Base-by-base conservation (phyloP, 2,797 vertebrate species). In the Apodemus agrarius region DNA sequence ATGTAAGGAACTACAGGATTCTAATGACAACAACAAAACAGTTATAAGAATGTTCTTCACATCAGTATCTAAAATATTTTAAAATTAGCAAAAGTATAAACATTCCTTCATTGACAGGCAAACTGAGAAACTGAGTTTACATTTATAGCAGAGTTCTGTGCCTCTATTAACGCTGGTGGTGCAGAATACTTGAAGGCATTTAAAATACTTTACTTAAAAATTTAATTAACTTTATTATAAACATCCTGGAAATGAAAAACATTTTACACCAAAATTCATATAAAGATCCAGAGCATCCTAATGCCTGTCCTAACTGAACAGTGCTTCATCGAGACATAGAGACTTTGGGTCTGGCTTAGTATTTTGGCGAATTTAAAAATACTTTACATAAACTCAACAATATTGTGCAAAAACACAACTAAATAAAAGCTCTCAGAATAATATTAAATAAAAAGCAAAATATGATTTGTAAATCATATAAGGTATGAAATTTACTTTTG, bases 21-120 rank as follows among this genome's bases (percentile, higher is more conserved):
- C 8, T 0, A 67, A 40, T 49, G 21, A 67, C 17, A 49, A 24
- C 19, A 96, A 90, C 82, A 61, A 94, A 93, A 69, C n/a, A 11
- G 12, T 94, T 80, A 69, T 1, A 86, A 67, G 46, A 95, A 92
- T 92, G 40, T 83, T 91, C 75, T 74, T 93, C 72, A 79, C 31
- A 90, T 34, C 16, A 89, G 10, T 90, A 91, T 21, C 78, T 75
- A 86, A 91, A 95, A 80, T 93, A 91, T 80, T 90, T 72, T 61
- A 92, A 93, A 80, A 78, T 90, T 90, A 84, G 67, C 63, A 95
- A 96, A 96, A 80, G 80, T 63, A 19, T 52, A 96, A 94, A 79
- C 79, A 22, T n/a, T 9, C 52, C 84, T 72, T 34, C 88, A 31
- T 63, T 69, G 84, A n/a, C 29, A 79, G 1, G 5, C 57, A 29